These are phyloP conservation scores for Tortricodes alternella DNA, from an alignment of 2,888 invertebrate species.

Conservation along the genomic window DNA sequence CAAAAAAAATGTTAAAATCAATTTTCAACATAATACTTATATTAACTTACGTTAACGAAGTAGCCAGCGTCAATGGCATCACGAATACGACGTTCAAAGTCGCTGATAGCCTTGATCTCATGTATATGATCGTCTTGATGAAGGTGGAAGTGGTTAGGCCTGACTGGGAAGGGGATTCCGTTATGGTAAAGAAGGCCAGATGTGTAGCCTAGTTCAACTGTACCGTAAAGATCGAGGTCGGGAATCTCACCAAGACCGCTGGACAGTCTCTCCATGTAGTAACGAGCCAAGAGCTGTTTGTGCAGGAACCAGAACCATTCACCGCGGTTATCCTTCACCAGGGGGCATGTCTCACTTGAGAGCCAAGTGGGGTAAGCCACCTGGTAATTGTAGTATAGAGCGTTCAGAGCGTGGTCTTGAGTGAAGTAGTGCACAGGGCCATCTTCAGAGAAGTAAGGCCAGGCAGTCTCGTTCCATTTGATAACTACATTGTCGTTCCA, in stretches of 20 bases:
- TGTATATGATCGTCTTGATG: conserved; percentile 68
- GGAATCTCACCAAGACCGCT: conserved; percentile 86
- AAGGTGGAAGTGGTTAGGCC: conserved; percentile 82
- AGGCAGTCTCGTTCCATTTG: conserved; percentile 84
- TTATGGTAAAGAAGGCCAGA: conserved; percentile 85
- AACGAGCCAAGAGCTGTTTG: conserved; percentile 87
- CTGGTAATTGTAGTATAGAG: conserved; percentile 84
- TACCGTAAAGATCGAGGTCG: conserved; percentile 74
- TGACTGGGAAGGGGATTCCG: conserved; percentile 85
- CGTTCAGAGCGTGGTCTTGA: conserved; percentile 87
- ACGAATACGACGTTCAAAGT: conserved; percentile 81
- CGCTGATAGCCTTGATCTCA: conserved; percentile 67
- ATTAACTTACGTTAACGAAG: conserved; percentile 62
- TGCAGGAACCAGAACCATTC: conserved; percentile 85
- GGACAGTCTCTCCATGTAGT: conserved; percentile 89
- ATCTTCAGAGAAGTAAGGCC: conserved; percentile 81
- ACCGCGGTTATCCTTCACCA: conserved; percentile 83
- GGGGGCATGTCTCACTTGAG: conserved; percentile 75
- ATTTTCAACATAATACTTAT: neutral
- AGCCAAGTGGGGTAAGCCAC: conserved; percentile 86
- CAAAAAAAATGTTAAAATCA: neutral
- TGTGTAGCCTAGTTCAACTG: conserved; percentile 83
- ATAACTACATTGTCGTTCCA: conserved; percentile 81
- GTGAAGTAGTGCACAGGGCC: conserved; percentile 86
- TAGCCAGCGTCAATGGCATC: conserved; percentile 84